Base-by-base conservation (phyloP, 1,140 invertebrate genomes). In the Polypedilum pembai region DNA sequence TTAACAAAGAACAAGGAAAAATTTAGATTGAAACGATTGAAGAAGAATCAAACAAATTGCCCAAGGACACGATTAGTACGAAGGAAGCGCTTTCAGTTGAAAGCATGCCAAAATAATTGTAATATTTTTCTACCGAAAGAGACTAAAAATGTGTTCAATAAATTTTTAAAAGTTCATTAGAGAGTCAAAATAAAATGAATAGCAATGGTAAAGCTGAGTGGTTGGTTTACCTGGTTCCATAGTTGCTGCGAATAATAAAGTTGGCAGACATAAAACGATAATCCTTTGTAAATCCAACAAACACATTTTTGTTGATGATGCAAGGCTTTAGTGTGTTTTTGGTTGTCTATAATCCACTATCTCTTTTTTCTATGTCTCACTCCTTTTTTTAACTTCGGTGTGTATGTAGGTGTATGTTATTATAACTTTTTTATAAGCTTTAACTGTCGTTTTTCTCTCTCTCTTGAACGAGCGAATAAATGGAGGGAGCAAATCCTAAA, bases 241-340 rank as follows among this genome's bases (percentile, higher is more conserved):
- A 69, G 81, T 82, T 75, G 81, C 81, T 76, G 81, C 81, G 76
- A 82, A 76, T 74, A 82, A 75, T 74, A 82, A 77, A 40, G 81
- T 81, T 74, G 81, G 81, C 77, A 82, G 78, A 77, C 80, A 81
- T 76, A 82, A 78, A 74, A 82, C 75, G 74, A 82, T 76, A 45
- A 82, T 69, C 65, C 65, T 69, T 5, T 69, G 17, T 69, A 69
- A 69, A 69, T 69, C 65, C 65, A 69, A 21, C 65, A 56, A 56
- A n/a, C 45, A 56, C 45, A 69, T 69, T 69, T 20, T 69, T 69
- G 65, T 69, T 69, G 17, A 56, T 56, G 45, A 56, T 56, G 45
- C 45, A 56, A 56, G 45, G 45, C 45, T 56, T n/a, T 56, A 10
- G 45, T 56, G 24, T 56, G 45, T 18, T 69, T 1, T 21, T 20